A percentile compares a stretch with the other conserved stretches of the same genome.
Evolutionary conservation across 2,888 invertebrate species (phyloP).

Genomic region (Torymus auratus): DNA sequence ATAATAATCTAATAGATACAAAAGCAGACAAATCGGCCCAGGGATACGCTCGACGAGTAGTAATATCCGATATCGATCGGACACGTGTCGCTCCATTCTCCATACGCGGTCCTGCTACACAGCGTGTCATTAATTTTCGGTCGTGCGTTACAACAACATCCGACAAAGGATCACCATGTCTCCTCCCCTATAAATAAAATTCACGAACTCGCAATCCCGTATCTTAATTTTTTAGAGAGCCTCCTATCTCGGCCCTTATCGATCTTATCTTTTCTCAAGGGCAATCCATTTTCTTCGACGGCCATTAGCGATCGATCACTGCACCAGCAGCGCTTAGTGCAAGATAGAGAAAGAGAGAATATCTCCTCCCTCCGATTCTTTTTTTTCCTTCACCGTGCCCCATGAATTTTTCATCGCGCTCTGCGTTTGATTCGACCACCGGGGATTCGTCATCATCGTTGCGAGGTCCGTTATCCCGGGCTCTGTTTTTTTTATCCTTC

Average conservation of each 20-base stretch:
- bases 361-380: background rate
- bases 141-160: too few species aligned
- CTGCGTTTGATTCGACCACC: background rate
- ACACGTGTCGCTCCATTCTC: too few species aligned
- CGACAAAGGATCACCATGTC: too few species aligned
- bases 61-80: background rate
- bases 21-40: too few species aligned
- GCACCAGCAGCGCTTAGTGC: slow-evolving; percentile 8
- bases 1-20: too few species aligned
- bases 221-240: too few species aligned
- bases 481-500: background rate
- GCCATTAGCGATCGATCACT: slow-evolving; percentile 56
- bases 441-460: background rate
- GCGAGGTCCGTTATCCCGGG: too few species aligned
- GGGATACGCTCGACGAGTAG: background rate
- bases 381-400: background rate
- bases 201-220: too few species aligned
- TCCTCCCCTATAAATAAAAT: too few species aligned
- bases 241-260: too few species aligned
- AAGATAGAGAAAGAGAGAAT: background rate
- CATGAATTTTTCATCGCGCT: slow-evolving; percentile 51
- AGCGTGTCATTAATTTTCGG: too few species aligned
- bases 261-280: background rate
- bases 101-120: too few species aligned
- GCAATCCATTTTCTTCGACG: slow-evolving; percentile 57